phyloP scores from a whole-genome alignment of 2,797 vertebrate genomes.

The Helostoma temminkii region DNA sequence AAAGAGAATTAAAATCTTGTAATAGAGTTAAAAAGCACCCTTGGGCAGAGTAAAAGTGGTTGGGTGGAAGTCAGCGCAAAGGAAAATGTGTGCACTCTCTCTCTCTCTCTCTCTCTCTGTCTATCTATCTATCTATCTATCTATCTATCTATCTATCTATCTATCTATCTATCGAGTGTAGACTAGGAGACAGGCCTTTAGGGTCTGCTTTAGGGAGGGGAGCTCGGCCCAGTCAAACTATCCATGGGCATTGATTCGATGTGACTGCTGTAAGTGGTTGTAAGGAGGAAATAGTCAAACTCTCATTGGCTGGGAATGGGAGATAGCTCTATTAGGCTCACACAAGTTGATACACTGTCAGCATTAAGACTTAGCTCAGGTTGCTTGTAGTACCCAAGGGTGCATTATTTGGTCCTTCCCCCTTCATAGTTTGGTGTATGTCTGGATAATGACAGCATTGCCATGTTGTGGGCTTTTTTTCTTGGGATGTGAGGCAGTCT shows the following conservation, averaged over 20 bases:
- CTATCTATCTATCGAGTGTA: no score
- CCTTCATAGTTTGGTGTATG: slow-evolving; percentile 1
- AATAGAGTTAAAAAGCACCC: slow-evolving; percentile 74
- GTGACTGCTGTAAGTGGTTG: slow-evolving; percentile 73
- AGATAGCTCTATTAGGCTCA: slow-evolving; percentile 60
- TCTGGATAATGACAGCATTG: neutral
- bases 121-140: no score
- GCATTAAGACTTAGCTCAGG: slow-evolving; percentile 26
- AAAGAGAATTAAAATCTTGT: slow-evolving; percentile 78
- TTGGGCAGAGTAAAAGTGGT: slow-evolving; percentile 48
- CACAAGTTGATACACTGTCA: slow-evolving; percentile 55
- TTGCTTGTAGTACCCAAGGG: slow-evolving; percentile 44
- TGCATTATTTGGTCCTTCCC: slow-evolving; percentile 30
- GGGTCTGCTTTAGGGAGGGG: slow-evolving; percentile 40
- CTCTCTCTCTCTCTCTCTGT: no score
- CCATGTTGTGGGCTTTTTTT: neutral
- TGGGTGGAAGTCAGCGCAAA: slow-evolving; percentile 27
- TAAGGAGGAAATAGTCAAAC: slow-evolving; percentile 68
- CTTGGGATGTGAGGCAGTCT: neutral
- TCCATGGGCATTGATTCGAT: slow-evolving; percentile 70
- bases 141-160: no score
- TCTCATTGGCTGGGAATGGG: slow-evolving; percentile 61
- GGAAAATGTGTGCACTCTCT: slow-evolving; percentile 36
- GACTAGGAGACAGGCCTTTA: slow-evolving; percentile 37
- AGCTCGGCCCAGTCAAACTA: slow-evolving; percentile 61